These are phyloP conservation scores for Chrysopa pallens DNA, from an alignment of 1,140 invertebrate genomes.

Conservation along the genomic window DNA sequence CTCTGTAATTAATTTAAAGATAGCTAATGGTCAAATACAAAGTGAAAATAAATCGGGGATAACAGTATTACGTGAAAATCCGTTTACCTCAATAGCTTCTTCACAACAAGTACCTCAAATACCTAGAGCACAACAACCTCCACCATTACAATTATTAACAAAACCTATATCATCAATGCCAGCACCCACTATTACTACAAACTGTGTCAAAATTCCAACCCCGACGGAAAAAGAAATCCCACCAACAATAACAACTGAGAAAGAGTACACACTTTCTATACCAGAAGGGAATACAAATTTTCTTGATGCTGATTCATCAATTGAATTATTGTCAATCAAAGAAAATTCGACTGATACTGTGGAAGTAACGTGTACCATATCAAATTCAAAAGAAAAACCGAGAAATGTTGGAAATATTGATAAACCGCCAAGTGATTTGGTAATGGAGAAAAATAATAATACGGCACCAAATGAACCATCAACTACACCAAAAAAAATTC, in stretches of 20 bases:
- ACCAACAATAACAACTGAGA: constrained; percentile 23
- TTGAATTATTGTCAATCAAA: constrained; percentile 23
- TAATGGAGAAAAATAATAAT: not conserved
- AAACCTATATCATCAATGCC: constrained; percentile 22
- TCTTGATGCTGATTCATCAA: constrained; percentile 22
- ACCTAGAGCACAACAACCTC: constrained; percentile 20
- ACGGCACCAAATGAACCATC: not conserved
- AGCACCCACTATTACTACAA: constrained; percentile 16
- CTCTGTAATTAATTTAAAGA: constrained; percentile 31
- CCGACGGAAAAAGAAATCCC: too few relatives aligned
- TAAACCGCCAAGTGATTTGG: not conserved
- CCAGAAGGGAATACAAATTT: not conserved
- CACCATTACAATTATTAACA: constrained; percentile 24
- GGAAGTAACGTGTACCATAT: constrained; percentile 19
- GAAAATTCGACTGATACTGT: constrained; percentile 21
- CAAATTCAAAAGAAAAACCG: not conserved
- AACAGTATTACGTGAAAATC: constrained; percentile 22
- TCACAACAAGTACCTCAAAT: constrained; percentile 21
- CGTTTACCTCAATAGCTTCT: constrained; percentile 18
- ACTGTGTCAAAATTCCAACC: constrained; percentile 14
- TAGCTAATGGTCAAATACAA: constrained; percentile 30
- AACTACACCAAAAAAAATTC: not conserved
- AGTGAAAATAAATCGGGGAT: constrained; percentile 25
- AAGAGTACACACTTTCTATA: not conserved
- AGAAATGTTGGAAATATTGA: not conserved